Conservation (phyloP, 2,888 invertebrate genomes). For the Prosapia bicincta region DNA sequence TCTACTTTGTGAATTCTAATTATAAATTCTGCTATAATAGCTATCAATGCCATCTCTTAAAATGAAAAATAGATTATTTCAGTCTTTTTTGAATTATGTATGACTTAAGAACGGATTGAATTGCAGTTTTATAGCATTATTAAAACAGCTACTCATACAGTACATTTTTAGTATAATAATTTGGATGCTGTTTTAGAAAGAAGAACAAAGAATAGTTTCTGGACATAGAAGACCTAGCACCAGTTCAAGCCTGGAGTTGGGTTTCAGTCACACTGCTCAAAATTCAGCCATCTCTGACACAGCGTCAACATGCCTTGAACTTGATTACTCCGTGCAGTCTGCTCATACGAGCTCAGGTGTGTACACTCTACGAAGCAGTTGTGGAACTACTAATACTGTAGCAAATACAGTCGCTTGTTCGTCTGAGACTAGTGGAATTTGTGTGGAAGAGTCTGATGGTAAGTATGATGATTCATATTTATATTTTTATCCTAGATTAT, state of each 20-base stretch:
- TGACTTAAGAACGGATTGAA: too few species aligned
- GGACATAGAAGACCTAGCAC: conserved; percentile 46
- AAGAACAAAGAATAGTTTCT: conserved; percentile 8
- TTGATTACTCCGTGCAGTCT: conserved; percentile 53
- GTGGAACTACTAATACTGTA: conserved; percentile 37
- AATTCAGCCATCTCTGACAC: conserved; percentile 73
- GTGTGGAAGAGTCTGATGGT: conserved; percentile 39
- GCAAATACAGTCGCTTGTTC: conserved; percentile 38
- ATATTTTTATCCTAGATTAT: too few species aligned
- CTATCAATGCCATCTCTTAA: too few species aligned
- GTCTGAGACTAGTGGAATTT: conserved; percentile 45
- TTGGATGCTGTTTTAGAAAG: conserved; percentile 10
- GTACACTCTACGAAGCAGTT: conserved; percentile 66
- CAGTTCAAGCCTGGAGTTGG: conserved; percentile 76
- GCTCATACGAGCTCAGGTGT: conserved; percentile 72
- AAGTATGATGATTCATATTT: too few species aligned
- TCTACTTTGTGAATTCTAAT: too few species aligned
- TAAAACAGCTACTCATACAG: too few species aligned
- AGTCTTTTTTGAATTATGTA: too few species aligned
- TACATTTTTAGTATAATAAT: neutral
- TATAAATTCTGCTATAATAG: too few species aligned
- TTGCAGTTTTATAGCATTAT: too few species aligned
- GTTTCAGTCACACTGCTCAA: conserved; percentile 83
- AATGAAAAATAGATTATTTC: too few species aligned
- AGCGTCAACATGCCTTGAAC: conserved; percentile 61